Evolutionary conservation across 2,888 invertebrate species (phyloP).

Genomic region (Eurytoma californica): DNA sequence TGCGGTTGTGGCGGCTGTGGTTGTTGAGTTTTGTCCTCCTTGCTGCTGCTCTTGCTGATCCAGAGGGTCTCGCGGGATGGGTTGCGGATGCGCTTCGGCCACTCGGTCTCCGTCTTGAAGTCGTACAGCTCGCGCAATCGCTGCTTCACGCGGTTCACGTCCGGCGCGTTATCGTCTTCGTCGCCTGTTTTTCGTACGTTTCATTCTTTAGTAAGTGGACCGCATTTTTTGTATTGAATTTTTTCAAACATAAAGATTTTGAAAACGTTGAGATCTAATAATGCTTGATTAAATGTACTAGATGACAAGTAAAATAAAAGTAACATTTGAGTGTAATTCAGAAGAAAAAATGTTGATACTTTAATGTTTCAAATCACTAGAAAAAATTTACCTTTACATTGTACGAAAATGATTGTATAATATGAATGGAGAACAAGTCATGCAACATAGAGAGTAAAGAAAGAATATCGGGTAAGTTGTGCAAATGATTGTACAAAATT

Average conservation of each 20-base stretch:
- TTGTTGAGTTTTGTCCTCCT: constrained; percentile 58
- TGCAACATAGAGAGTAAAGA: constrained; percentile 9
- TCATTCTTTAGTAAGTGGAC: no score
- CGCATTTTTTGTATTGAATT: no score
- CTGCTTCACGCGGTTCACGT: constrained; percentile 61
- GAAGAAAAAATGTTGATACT: no score
- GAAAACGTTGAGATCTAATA: no score
- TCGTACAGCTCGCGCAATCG: constrained; percentile 68
- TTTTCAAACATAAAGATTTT: no score
- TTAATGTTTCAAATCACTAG: no score
- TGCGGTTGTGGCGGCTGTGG: not conserved
- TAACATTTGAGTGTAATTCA: no score
- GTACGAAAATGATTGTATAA: no score
- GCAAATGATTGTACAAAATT: constrained; percentile 41
- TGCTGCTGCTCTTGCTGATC: constrained; percentile 66
- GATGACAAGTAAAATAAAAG: no score
- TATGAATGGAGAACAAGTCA: not conserved
- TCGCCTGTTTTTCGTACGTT: constrained; percentile 16
- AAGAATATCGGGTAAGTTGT: constrained; percentile 22
- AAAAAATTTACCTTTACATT: no score
- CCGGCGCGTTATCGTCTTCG: constrained; percentile 20
- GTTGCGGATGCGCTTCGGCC: constrained; percentile 62
- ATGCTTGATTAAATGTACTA: no score
- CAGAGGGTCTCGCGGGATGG: constrained; percentile 52
- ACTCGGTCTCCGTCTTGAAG: constrained; percentile 68